Percentiles rank a stretch among this genome's conserved stretches.
Evolutionary conservation across 2,113 vertebrate species (phyloP).

Genomic region (Elachura formosa): DNA sequence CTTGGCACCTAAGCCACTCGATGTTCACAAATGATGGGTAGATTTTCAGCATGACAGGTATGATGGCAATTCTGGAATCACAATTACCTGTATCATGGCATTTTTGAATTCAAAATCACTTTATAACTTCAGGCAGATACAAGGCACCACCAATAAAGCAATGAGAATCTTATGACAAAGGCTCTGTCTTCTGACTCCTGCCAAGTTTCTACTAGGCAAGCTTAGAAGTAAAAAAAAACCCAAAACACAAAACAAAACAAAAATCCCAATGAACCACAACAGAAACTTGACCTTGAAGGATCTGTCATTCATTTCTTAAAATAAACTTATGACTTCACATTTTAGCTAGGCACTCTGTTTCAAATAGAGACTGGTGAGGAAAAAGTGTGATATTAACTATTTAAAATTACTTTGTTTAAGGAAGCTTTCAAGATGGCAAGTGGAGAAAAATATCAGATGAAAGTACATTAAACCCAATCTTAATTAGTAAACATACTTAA

Average conservation of each 20-base stretch:
- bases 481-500: background rate
- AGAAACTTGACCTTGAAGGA: background rate
- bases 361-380: background rate
- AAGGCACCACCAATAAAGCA: background rate
- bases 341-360: background rate
- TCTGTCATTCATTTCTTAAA: background rate
- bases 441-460: background rate
- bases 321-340: background rate
- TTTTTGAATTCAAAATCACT: background rate
- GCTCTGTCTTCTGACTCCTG: background rate
- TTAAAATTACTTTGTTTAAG: background rate
- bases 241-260: background rate
- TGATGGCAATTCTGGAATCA: background rate
- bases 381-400: background rate
- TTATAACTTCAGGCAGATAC: background rate
- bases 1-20: background rate
- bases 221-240: background rate
- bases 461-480: background rate
- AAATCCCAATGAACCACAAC: background rate
- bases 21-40: rapidly evolving
- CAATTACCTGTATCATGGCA: background rate
- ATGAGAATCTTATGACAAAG: background rate
- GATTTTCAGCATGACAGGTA: background rate
- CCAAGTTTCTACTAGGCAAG: background rate
- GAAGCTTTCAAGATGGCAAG: background rate